Evolutionary conservation across 2,888 invertebrate genomes (phyloP).

Genomic region (Lordiphosa fenestrarum): DNA sequence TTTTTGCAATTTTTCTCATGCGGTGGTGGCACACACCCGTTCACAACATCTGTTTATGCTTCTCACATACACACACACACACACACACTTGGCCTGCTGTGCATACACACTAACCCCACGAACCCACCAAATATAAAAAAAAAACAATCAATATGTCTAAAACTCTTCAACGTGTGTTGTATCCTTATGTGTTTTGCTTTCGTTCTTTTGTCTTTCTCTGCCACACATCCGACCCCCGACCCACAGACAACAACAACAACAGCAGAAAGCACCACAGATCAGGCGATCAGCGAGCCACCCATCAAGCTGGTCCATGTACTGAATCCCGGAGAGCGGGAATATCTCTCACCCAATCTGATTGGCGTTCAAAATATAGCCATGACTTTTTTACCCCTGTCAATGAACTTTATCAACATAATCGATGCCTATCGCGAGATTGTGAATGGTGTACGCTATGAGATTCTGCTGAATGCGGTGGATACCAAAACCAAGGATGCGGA

Average conservation of each 20-base stretch:
- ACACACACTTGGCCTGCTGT: background rate
- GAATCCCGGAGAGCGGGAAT: constrained; percentile 79
- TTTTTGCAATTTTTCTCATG: too few species aligned
- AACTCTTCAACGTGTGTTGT: constrained; percentile 51
- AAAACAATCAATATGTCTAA: constrained; percentile 10
- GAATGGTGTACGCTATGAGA: constrained; percentile 78
- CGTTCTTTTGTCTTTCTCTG: constrained; percentile 55
- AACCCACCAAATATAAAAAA: background rate
- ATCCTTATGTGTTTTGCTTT: constrained; percentile 63
- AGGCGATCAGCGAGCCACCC: constrained; percentile 60
- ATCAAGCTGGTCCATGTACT: constrained; percentile 74
- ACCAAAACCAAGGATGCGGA: constrained; percentile 73
- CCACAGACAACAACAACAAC: constrained; percentile 22
- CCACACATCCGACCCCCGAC: constrained; percentile 28
- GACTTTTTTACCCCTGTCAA: constrained; percentile 76
- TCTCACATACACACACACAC: background rate
- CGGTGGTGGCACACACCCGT: too few species aligned
- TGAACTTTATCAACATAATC: constrained; percentile 78
- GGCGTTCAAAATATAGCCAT: constrained; percentile 79
- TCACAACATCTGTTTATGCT: too few species aligned
- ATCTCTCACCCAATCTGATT: constrained; percentile 78
- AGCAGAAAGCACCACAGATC: constrained; percentile 11
- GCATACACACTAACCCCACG: constrained; percentile 18
- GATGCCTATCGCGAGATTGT: constrained; percentile 79
- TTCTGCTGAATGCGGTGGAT: constrained; percentile 75